Conservation (phyloP, 2,113 vertebrate species). For the Phodopus roborovskii region DNA sequence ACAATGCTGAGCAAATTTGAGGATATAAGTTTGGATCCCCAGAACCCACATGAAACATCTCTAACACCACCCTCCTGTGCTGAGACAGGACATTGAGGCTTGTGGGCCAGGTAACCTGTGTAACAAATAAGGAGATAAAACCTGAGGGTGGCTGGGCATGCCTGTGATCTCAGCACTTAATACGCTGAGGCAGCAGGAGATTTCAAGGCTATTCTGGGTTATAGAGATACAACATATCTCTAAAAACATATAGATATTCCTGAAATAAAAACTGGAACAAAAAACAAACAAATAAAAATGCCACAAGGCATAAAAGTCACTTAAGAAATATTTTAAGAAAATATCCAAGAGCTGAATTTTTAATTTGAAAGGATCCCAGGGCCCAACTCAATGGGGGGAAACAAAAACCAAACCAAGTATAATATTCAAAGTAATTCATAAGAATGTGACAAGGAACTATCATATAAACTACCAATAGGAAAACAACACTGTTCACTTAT, state of each 20-base stretch:
- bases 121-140: not conserved
- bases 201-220: not conserved
- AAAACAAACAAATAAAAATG: not conserved
- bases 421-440: not conserved
- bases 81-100: not conserved
- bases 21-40: not conserved
- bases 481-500: not conserved
- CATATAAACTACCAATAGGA: not conserved
- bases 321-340: not conserved
- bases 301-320: not conserved
- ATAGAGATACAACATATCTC: too few relatives aligned
- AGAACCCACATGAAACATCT: not conserved
- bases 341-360: not conserved
- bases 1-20: not conserved
- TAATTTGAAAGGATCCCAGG: not conserved
- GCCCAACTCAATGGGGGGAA: not conserved
- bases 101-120: not conserved
- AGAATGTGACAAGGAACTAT: not conserved
- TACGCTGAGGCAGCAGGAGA: not conserved
- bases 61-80: not conserved
- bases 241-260: not conserved
- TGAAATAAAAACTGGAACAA: not conserved
- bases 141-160: not conserved
- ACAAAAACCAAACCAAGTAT: not conserved
- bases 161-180: not conserved